Evolutionary conservation across 1,140 invertebrate genomes (phyloP), one percentile per base, ranked within the genome.

Genomic region (Procambarus virginalis): DNA sequence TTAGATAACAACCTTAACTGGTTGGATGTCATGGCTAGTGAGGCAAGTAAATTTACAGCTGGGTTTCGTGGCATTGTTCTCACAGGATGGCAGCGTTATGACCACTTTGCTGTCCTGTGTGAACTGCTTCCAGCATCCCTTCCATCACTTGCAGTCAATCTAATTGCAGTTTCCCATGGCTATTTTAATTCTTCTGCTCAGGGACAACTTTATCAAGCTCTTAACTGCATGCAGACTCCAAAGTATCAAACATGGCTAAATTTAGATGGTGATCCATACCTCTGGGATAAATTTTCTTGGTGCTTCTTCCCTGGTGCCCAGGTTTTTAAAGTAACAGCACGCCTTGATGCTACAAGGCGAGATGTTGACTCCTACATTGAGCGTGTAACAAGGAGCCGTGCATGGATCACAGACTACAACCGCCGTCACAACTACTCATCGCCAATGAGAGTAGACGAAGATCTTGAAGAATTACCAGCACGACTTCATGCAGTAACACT

Each of bases 91-190:
- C 96, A 96, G 92, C 94, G 96, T 92, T 99, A 98, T 93, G 98
- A 98, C 94, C 98, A 99, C 93, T 97, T 98, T 94, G 97, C 97
- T 4, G 96, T 97, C 0, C 95, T 99, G 20, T 99, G 98, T 93
- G 99, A 99, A 94, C 94, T 99, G 8, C 94, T 99, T n/a, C 97
- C 97, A 1, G 95, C 96, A 0, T 96, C 96, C 3, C 94, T 99
- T 84, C 98, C 98, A 9, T 96, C 96, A 0, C 93, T 97, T 5
- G 95, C 95, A 1, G 92, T 96, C 2, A 96, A 95, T 93, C 93
- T 97, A 14, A 86, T 95, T 8, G 95, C 96, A 2, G 94, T 95
- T 0, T 94, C 94, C 14, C 94, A 95, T 92, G 96, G 96, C 2
- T 95, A 95, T 92, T 96, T 96, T 92, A 96, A 96, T 92, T 93